Conservation (phyloP, 2,797 vertebrate genomes). For the Oreochromis mossambicus region DNA sequence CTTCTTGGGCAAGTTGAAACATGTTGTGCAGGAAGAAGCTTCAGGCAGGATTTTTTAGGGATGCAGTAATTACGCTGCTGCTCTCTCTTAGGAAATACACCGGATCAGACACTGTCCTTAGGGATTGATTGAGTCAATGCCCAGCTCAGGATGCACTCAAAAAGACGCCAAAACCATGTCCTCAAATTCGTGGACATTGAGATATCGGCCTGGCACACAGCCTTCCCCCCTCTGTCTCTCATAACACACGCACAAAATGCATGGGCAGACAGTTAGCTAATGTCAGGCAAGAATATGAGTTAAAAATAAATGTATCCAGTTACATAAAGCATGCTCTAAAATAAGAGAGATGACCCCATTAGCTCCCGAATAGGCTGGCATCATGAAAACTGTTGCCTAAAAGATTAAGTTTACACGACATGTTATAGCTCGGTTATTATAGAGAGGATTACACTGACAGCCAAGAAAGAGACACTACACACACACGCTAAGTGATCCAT, state of each 20-base stretch:
- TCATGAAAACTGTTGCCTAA: conserved; percentile 34
- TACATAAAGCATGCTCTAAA: conserved; percentile 80
- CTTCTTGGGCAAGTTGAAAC: conserved; percentile 59
- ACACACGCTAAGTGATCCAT: not conserved
- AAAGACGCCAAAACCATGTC: not conserved
- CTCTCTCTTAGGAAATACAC: not conserved
- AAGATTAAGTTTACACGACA: conserved; percentile 33
- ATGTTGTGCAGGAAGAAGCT: conserved; percentile 36
- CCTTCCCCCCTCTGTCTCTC: conserved; percentile 9
- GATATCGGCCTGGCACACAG: not conserved
- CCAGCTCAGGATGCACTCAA: conserved; percentile 23
- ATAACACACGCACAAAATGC: conserved; percentile 51
- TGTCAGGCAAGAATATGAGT: conserved; percentile 78
- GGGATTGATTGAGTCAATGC: not conserved
- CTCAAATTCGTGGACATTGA: not conserved
- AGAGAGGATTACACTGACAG: not conserved
- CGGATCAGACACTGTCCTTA: not conserved
- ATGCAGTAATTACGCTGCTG: not conserved
- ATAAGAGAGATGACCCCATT: conserved; percentile 70
- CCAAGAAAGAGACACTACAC: not conserved
- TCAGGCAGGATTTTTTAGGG: not conserved
- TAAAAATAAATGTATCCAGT: conserved; percentile 82
- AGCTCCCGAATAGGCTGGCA: conserved; percentile 50
- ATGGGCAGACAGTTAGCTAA: conserved; percentile 77
- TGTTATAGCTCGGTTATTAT: not conserved